Base-by-base conservation (phyloP, 1,140 invertebrate genomes). In the Pristionchus pacificus region DNA sequence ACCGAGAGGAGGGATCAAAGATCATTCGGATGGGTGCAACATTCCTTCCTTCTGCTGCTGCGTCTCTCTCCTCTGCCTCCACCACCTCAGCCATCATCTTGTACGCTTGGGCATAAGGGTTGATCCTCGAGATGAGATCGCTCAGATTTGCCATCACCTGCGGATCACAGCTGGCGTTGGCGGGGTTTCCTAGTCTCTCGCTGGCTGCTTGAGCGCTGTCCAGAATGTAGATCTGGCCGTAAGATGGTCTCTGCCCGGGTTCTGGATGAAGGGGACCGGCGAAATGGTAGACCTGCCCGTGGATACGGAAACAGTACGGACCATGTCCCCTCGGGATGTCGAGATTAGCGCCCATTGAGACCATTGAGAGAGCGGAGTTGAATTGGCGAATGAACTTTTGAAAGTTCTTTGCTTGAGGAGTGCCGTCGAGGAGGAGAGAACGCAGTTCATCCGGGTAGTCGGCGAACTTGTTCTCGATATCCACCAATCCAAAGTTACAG, bases 321-420 rank as follows among this genome's bases (percentile, higher is more conserved):
- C 57, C 66, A 29, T 31, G 29, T n/a, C 66, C 66, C 13, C 10
- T 29, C 14, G 19, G 3, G 30, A 33, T 25, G 15, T 30, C 38
- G 15, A 67, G 3, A 15, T 67, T 57, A 2, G n/a, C 19, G 6
- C 38, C 38, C 65, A 67, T 67, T 13, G 65, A 67, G 28, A 38
- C 65, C 31, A 67, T 27, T 0, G 65, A 3, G 14, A 67, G 29
- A 27, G 65, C 65, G n/a, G 65, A 63, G 57, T 67, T 67, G 57
- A 58, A 67, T 27, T 67, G 19, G 15, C 65, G 10, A 24, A 14
- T 65, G 33, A 33, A n/a, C 29, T 65, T 25, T 14, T 24, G 10
- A 32, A 65, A 65, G 25, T 55, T 65, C 38, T 14, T 31, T 14
- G 64, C 29, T n/a, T 32, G 29, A 15, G 33, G 29, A 65, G n/a